Conservation (phyloP, 2,888 invertebrate genomes). For the Tenthredo amoena region DNA sequence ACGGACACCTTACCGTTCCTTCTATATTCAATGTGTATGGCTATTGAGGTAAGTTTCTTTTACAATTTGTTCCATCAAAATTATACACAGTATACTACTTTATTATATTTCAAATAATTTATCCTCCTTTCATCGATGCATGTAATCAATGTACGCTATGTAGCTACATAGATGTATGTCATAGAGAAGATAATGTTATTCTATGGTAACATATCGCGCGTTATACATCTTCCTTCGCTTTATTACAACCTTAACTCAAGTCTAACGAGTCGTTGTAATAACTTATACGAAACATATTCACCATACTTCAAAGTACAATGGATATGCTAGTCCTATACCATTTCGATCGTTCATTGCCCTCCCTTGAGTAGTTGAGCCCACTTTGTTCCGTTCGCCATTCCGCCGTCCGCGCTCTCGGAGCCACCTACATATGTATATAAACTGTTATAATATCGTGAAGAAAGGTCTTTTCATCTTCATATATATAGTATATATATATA, state of each 20-base stretch:
- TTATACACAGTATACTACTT: not conserved
- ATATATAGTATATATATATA: not conserved
- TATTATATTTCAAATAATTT: not conserved
- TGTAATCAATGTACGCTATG: conserved; percentile 1
- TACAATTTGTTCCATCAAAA: conserved; percentile 2
- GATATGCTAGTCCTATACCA: not conserved
- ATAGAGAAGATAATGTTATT: not conserved
- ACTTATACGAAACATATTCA: not conserved
- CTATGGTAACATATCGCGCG: not conserved
- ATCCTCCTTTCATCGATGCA: not conserved
- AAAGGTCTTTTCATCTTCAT: not conserved
- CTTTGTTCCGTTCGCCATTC: conserved; percentile 47
- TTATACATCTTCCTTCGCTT: not conserved
- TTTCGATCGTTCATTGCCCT: conserved; percentile 50
- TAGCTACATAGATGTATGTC: not conserved
- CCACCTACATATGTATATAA: not conserved
- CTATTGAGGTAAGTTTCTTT: conserved; percentile 87
- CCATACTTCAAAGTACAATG: not conserved
- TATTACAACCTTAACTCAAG: not conserved
- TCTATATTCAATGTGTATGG: conserved; percentile 91
- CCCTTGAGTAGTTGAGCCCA: conserved; percentile 38
- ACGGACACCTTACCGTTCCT: conserved; percentile 78
- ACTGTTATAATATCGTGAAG: not conserved
- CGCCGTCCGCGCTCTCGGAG: conserved; percentile 36
- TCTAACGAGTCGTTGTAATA: not conserved